Percentiles rank a stretch among this genome's conserved stretches.
These are phyloP conservation scores for Lontra canadensis DNA, from an alignment of 2,113 vertebrate species.

Conservation along the genomic window DNA sequence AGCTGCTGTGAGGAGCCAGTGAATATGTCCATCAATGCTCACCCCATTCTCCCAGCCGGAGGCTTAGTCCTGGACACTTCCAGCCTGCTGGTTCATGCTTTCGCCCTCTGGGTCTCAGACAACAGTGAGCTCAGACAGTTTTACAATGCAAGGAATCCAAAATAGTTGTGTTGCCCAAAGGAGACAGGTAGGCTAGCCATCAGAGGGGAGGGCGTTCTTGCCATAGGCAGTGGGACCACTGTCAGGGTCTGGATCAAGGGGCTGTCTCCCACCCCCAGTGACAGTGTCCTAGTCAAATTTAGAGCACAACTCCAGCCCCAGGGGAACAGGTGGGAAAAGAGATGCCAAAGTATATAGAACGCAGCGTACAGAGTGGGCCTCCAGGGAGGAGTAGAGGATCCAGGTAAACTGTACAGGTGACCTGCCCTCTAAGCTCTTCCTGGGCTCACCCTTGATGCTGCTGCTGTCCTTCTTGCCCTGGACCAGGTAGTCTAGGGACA, in stretches of 20 bases:
- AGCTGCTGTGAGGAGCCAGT: not conserved
- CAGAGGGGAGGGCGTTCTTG: not conserved
- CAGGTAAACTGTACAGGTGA: accelerated
- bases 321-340: not conserved
- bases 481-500: not conserved
- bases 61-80: not conserved
- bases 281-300: not conserved
- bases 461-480: not conserved
- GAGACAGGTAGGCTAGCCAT: not conserved
- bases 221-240: not conserved
- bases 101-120: not conserved
- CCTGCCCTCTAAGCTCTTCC: not conserved
- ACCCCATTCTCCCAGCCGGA: not conserved
- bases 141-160: not conserved
- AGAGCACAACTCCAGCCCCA: not conserved
- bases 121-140: not conserved
- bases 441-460: not conserved
- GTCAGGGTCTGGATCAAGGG: not conserved
- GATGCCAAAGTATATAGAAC: not conserved
- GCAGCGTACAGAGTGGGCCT: not conserved
- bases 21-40: not conserved
- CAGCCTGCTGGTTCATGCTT: not conserved
- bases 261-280: accelerated
- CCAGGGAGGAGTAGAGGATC: not conserved
- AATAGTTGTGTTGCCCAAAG: not conserved